Conservation (phyloP, 2,888 invertebrate genomes). For the Dione juno region DNA sequence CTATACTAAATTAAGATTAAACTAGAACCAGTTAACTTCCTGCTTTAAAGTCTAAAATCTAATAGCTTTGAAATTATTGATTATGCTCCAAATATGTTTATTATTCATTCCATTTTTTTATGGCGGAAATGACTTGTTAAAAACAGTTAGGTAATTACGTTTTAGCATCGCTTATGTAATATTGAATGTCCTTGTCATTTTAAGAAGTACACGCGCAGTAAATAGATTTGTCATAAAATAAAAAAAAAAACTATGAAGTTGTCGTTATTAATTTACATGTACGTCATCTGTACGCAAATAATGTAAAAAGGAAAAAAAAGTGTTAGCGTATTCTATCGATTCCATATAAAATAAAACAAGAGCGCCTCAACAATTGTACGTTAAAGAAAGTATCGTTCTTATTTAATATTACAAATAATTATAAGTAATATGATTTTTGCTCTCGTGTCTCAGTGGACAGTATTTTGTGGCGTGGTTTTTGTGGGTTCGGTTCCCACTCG, state of each 20-base stretch:
- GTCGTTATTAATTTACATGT: neutral
- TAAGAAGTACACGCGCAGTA: neutral
- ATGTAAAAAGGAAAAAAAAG: too few relatives aligned
- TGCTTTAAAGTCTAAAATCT: conserved; percentile 45
- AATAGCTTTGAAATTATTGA: conserved; percentile 43
- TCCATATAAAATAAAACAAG: too few relatives aligned
- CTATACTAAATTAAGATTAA: conserved; percentile 47
- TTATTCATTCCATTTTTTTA: conserved; percentile 37
- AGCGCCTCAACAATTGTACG: too few relatives aligned
- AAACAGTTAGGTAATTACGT: conserved; percentile 31
- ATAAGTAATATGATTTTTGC: too few relatives aligned
- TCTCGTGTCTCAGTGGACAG: too few relatives aligned
- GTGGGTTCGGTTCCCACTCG: too few relatives aligned
- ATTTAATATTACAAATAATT: too few relatives aligned
- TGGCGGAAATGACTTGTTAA: conserved; percentile 34
- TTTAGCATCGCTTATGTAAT: conserved; percentile 26
- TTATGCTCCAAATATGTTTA: conserved; percentile 42
- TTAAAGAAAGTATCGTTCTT: too few relatives aligned
- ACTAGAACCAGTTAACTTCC: conserved; percentile 47
- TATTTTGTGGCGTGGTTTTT: too few relatives aligned
- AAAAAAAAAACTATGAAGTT: neutral
- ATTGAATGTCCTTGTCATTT: conserved; percentile 9
- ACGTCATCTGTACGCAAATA: neutral
- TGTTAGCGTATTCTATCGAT: too few relatives aligned
- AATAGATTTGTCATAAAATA: neutral